phyloP scores from a whole-genome alignment of 1,140 invertebrate species.

The Apis florea region DNA sequence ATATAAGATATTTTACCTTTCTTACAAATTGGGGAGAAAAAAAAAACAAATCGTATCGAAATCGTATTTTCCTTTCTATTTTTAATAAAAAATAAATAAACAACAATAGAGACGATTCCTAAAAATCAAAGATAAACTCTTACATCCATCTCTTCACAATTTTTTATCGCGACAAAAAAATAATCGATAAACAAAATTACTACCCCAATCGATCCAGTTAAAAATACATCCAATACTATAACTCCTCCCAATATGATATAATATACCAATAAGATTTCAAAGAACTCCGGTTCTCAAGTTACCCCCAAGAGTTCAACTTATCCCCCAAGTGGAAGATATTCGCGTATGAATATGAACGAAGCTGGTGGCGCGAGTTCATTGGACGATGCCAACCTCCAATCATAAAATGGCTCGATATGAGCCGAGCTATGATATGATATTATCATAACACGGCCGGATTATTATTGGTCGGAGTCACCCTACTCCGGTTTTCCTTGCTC shows the following conservation, averaged over 20 bases:
- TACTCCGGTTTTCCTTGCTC: constrained; percentile 69
- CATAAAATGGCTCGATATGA: constrained; percentile 74
- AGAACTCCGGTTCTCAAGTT: too few species aligned
- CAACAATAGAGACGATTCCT: too few species aligned
- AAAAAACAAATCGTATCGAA: too few species aligned
- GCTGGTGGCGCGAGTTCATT: constrained; percentile 61
- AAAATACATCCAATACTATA: background rate
- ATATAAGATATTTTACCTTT: too few species aligned
- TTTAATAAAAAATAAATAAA: too few species aligned
- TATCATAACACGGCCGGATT: constrained; percentile 79
- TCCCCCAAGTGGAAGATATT: background rate
- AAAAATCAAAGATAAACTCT: too few species aligned
- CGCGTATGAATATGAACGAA: constrained; percentile 68
- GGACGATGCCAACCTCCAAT: constrained; percentile 74
- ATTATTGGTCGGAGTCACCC: constrained; percentile 78
- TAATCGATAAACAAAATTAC: background rate
- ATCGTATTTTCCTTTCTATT: too few species aligned
- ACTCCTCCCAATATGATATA: background rate
- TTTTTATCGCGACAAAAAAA: background rate
- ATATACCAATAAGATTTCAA: background rate
- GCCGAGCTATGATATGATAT: constrained; percentile 79
- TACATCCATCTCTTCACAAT: background rate
- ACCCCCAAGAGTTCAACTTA: background rate
- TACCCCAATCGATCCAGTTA: background rate
- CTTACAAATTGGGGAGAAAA: too few species aligned